Conservation (phyloP, 2,888 invertebrate species). For the Bruchidius siliquastri region DNA sequence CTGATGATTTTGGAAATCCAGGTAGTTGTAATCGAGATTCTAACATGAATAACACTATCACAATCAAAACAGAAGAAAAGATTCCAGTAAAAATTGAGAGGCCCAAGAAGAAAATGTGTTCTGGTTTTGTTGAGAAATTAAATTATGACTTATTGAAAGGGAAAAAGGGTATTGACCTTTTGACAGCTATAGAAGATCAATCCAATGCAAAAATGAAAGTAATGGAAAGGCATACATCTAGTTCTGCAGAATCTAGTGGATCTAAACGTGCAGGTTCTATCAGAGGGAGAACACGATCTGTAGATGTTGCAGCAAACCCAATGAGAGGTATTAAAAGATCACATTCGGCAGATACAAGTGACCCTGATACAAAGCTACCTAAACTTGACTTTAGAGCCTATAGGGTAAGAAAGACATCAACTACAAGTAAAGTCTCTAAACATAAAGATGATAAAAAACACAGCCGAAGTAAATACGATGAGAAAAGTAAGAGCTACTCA, state of each 20-base stretch:
- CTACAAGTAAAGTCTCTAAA: slow-evolving; percentile 13
- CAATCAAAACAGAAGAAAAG: slow-evolving; percentile 13
- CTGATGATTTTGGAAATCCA: slow-evolving; percentile 23
- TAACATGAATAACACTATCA: slow-evolving; percentile 29
- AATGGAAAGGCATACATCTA: slow-evolving; percentile 28
- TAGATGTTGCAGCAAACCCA: slow-evolving; percentile 28
- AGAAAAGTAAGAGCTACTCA: slow-evolving; percentile 23
- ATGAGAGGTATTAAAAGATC: slow-evolving; percentile 35
- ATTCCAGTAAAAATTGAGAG: slow-evolving; percentile 7
- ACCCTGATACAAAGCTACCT: slow-evolving; percentile 25
- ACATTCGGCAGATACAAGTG: slow-evolving; percentile 34
- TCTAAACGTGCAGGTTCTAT: slow-evolving; percentile 24
- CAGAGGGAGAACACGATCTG: slow-evolving; percentile 37
- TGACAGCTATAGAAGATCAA: slow-evolving; percentile 39
- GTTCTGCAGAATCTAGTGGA: slow-evolving; percentile 27
- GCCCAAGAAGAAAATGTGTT: slow-evolving; percentile 28
- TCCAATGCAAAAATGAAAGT: slow-evolving; percentile 31
- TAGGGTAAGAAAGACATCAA: slow-evolving; percentile 20
- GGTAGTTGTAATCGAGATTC: slow-evolving; percentile 29
- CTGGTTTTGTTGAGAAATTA: slow-evolving; percentile 22
- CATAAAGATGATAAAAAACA: slow-evolving; percentile 27
- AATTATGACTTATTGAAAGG: slow-evolving; percentile 36
- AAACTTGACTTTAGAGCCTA: slow-evolving; percentile 30
- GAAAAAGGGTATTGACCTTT: slow-evolving; percentile 37
- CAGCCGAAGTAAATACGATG: slow-evolving; percentile 22